A percentile compares a stretch with the other conserved stretches of the same genome.
phyloP scores from a whole-genome alignment of 2,888 invertebrate species.

The Philaethria dido region DNA sequence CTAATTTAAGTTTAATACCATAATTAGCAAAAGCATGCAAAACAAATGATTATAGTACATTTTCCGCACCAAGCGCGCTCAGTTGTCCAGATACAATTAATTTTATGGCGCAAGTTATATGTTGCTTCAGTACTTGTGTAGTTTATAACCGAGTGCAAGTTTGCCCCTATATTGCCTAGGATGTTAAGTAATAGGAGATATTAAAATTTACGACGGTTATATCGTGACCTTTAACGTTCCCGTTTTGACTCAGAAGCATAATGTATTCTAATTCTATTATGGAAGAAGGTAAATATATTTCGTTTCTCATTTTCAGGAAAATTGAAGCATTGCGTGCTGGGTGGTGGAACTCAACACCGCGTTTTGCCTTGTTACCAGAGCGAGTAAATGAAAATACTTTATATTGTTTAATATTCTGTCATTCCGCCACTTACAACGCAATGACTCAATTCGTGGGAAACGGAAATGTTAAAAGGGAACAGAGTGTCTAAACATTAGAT shows the following conservation, averaged over 20 bases:
- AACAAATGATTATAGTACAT: background rate
- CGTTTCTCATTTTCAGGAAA: too few relatives aligned
- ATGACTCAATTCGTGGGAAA: too few relatives aligned
- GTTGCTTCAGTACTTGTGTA: conserved; percentile 11
- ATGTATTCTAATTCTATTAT: background rate
- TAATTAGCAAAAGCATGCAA: background rate
- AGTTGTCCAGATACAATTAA: conserved; percentile 17
- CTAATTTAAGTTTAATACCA: background rate
- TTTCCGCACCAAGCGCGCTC: conserved; percentile 5
- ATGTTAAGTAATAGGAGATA: conserved; percentile 13
- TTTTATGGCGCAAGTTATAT: conserved; percentile 21
- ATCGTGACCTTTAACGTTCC: conserved; percentile 10
- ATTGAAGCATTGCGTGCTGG: too few relatives aligned
- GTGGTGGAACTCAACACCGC: too few relatives aligned
- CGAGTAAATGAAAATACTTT: too few relatives aligned
- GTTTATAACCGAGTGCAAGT: conserved; percentile 21
- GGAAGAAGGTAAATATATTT: too few relatives aligned
- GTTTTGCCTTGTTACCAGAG: too few relatives aligned
- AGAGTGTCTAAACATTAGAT: too few relatives aligned
- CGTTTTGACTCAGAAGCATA: background rate
- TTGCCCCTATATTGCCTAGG: conserved; percentile 16
- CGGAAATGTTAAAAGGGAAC: too few relatives aligned
- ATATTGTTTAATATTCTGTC: too few relatives aligned
- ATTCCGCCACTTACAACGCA: too few relatives aligned
- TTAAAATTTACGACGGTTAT: conserved; percentile 22